A percentile compares a stretch with the other conserved stretches of the same genome.
These are phyloP conservation scores for Pogona vitticeps DNA, from an alignment of 2,113 vertebrate genomes.

Conservation along the genomic window DNA sequence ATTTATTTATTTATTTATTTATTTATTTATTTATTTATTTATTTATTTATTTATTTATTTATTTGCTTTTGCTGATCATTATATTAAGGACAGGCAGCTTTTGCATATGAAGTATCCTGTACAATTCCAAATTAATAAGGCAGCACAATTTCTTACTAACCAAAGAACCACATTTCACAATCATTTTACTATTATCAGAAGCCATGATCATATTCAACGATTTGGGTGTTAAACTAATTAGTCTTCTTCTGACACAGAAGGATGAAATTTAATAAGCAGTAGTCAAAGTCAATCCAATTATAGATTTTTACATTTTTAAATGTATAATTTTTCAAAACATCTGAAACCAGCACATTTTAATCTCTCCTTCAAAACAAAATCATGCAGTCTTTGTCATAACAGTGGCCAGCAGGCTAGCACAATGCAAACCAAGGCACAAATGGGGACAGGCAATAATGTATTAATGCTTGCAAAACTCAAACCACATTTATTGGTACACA, in stretches of 20 bases:
- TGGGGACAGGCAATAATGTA: not conserved
- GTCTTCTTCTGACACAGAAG: not conserved
- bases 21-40: no score
- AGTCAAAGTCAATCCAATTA: not conserved
- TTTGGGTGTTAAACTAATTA: not conserved
- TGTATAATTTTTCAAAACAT: not conserved
- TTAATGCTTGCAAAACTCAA: not conserved
- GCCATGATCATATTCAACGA: not conserved
- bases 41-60: no score
- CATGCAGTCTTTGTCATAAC: not conserved
- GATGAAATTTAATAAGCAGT: not conserved
- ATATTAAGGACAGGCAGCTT: conserved; percentile 8
- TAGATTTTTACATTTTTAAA: not conserved
- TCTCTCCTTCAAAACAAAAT: not conserved
- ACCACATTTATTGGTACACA: not conserved
- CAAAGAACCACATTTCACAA: not conserved
- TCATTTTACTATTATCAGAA: not conserved
- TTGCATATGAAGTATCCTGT: conserved; percentile 12
- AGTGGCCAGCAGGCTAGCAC: not conserved
- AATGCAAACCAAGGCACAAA: not conserved
- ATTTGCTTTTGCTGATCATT: conserved; percentile 7
- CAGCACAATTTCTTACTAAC: not conserved
- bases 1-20: no score
- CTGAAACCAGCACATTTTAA: not conserved
- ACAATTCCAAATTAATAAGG: not conserved